Percentiles rank a stretch among this genome's conserved stretches.
Conservation (phyloP, 2,888 invertebrate genomes). For the Eupithecia centaureata region DNA sequence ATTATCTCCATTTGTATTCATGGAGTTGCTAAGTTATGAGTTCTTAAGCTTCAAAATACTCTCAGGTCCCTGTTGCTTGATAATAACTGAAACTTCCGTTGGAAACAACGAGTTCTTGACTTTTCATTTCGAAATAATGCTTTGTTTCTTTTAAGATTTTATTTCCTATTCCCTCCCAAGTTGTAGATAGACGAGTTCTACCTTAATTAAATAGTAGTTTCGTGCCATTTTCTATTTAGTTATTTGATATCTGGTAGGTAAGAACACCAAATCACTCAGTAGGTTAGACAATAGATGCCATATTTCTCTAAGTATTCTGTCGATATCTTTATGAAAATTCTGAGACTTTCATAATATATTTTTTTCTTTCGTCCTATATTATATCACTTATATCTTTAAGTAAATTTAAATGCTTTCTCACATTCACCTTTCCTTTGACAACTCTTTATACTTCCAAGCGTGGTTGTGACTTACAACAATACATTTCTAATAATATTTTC, state of each 20-base stretch:
- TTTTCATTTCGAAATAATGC: slow-evolving; percentile 1
- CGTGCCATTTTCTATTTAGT: background rate
- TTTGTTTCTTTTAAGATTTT: background rate
- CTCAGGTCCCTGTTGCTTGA: slow-evolving; percentile 20
- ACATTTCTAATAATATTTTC: no score
- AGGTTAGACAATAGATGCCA: no score
- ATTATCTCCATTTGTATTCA: slow-evolving; percentile 33
- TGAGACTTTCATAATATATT: no score
- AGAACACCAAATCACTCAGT: no score
- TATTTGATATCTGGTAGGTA: background rate
- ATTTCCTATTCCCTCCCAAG: background rate
- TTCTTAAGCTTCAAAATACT: slow-evolving; percentile 21
- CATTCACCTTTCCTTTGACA: no score
- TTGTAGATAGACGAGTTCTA: background rate
- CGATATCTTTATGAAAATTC: no score
- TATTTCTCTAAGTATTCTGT: no score
- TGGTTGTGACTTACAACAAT: no score
- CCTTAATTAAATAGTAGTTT: background rate
- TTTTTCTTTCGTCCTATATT: no score
- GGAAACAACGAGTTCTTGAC: slow-evolving; percentile 1
- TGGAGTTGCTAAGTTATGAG: slow-evolving; percentile 32
- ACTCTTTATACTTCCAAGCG: no score
- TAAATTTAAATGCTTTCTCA: no score
- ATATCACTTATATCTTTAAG: no score
- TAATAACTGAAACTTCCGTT: slow-evolving; percentile 23